Base-by-base conservation (phyloP, 2,797 vertebrate genomes). In the Bryconaethiops microstoma region DNA sequence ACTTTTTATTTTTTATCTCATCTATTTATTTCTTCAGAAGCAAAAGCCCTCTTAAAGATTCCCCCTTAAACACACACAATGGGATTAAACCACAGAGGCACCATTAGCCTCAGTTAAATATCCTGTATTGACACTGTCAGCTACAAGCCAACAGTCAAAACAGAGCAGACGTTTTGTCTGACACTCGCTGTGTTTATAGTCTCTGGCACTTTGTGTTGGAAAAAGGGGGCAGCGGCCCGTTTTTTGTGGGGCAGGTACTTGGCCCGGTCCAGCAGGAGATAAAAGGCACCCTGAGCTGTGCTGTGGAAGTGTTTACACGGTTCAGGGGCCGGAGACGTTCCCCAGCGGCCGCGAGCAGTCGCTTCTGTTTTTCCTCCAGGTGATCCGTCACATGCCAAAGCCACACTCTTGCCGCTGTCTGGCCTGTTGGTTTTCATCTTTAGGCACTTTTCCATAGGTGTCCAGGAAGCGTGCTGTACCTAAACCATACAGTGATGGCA, bases 361-460 rank as follows among this genome's bases (percentile, higher is more conserved):
- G n/a, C 69, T 73, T 86, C 85, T 86, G 82, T 5, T 84, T 86
- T 84, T 59, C 19, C 69, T 84, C 85, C 13, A 17, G 13, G 19
- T 64, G 9, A 79, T 86, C 54, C 23, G 7, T 7, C 71, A 7
- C 9, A 10, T 12, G 9, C 21, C 39, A 4, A 50, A 13, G 0
- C 19, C 10, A 5, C 14, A 2, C 35, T 76, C 45, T 55, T 35
- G 19, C 77, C 25, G 60, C 48, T 25, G 65, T 67, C 63, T 59
- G 76, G 62, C 77, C 45, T 21, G n/a, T 42, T 48, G 71, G 48
- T 13, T 29, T 45, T 8, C 1, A n/a, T 23, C 42, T 50, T 52
- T 65, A 57, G 42, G 52, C 62, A 71, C 68, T 62, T n/a, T 40
- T 35, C 40, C 63, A 3, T 45, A 7, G 42, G 4, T 42, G 40